Base-by-base conservation (phyloP, 1,140 invertebrate genomes). In the Drosophila mayri region DNA sequence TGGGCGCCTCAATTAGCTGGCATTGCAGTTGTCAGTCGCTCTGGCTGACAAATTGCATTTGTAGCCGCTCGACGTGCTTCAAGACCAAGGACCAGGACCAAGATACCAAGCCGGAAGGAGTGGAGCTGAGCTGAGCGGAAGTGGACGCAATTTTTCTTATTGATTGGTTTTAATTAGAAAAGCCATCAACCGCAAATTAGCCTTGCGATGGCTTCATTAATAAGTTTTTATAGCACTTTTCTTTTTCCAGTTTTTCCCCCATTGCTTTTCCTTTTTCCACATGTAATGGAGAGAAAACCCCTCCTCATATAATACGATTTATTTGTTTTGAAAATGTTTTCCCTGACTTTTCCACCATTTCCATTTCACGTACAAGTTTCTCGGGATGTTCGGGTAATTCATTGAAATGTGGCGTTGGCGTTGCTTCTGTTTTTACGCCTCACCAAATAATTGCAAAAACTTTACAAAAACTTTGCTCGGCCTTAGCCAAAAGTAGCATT, bases 91-190 rank as follows among this genome's bases (percentile, higher is more conserved):
- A 14, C n/a, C 22, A 30, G 22, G 60, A 62, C 12, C 25, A 28
- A 35, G 46, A 38, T 11, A n/a, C 25, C 0, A 16, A 18, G n/a
- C 35, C 16, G 18, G 11, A 20, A 18, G 10, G 43, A 3, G 18
- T 41, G 41, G 16, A 40, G 44, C 35, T 10, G 10, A 20, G 28
- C 6, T 43, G 38, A n/a, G 46, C 43, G 55, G 76, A 88, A 77
- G 84, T 63, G 71, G 62, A 79, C 76, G 75, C 86, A 72, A 81
- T 85, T 85, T 90, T 81, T 85, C 81, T 72, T 84, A 85, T 90
- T 90, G 81, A 90, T 90, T 90, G 81, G 74, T 76, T 90, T 90
- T 90, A 90, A 85, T 90, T 88, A 88, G 80, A 75, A 88, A 90
- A 90, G 75, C 81, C 85, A 85, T 90, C 85, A 76, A 79, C 58